Percentiles rank a stretch among this genome's conserved stretches.
Evolutionary conservation across 2,113 vertebrate genomes (phyloP).

Genomic region (Phrynosoma blainvillii): DNA sequence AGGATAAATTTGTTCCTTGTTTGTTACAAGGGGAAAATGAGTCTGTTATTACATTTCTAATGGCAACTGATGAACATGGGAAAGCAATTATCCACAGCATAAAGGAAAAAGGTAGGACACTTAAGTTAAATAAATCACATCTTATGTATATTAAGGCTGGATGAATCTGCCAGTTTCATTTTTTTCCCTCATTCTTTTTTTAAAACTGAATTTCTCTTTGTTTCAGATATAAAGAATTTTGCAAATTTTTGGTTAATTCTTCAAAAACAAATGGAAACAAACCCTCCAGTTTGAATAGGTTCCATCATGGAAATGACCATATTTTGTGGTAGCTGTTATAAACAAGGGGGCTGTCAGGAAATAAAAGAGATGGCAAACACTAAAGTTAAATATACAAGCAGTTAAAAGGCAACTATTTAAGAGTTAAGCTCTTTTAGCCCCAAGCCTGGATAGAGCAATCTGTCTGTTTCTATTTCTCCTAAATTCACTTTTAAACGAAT

Average conservation of each 20-base stretch:
- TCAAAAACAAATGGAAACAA: background rate
- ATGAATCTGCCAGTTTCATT: background rate
- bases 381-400: background rate
- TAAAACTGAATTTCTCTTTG: background rate
- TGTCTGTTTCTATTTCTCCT: background rate
- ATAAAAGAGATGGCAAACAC: background rate
- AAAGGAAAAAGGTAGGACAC: constrained; percentile 82
- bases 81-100: constrained; percentile 84
- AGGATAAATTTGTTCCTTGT: constrained; percentile 84
- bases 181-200: background rate
- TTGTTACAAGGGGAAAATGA: constrained; percentile 87
- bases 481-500: background rate
- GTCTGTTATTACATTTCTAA: constrained; percentile 89
- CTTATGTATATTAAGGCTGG: background rate
- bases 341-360: too few species aligned
- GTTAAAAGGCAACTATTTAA: background rate
- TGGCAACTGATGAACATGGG: constrained; percentile 81
- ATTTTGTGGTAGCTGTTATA: background rate
- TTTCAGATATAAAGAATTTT: background rate
- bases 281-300: background rate
- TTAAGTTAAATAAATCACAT: constrained; percentile 20
- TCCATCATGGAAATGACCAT: background rate
- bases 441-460: background rate
- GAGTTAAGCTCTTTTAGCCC: background rate
- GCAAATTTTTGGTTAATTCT: background rate